Conservation (phyloP, 2,888 invertebrate species). For the Amorpha juglandis region DNA sequence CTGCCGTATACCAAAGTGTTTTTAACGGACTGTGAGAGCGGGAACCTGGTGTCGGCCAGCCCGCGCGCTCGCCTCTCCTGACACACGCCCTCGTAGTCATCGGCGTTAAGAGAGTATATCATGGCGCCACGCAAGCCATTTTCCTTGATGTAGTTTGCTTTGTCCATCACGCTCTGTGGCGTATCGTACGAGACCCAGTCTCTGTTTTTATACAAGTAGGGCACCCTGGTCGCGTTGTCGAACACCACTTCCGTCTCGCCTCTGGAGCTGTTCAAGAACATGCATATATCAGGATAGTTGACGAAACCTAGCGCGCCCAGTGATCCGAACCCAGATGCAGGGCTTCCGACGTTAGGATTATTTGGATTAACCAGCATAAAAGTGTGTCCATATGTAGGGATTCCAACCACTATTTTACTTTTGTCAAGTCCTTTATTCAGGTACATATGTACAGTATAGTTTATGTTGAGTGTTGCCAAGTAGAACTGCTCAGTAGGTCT, state of each 20-base stretch:
- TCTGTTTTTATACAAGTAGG: slow-evolving; percentile 87
- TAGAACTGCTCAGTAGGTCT: slow-evolving; percentile 85
- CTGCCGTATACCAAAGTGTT: slow-evolving; percentile 26
- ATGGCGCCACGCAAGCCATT: slow-evolving; percentile 90
- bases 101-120: slow-evolving; percentile 92
- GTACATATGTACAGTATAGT: slow-evolving; percentile 93
- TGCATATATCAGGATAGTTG: slow-evolving; percentile 88
- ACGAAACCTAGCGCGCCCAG: slow-evolving; percentile 89
- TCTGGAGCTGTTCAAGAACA: slow-evolving; percentile 82
- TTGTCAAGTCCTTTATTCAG: slow-evolving; percentile 88
- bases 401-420: slow-evolving; percentile 91
- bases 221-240: slow-evolving; percentile 89
- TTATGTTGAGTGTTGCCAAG: slow-evolving; percentile 90
- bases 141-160: slow-evolving; percentile 87
- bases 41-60: slow-evolving; percentile 42
- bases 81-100: slow-evolving; percentile 88
- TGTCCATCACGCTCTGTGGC: slow-evolving; percentile 87
- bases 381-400: slow-evolving; percentile 94
- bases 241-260: slow-evolving; percentile 79
- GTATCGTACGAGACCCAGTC: slow-evolving; percentile 95
- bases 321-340: slow-evolving; percentile 87
- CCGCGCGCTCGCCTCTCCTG: slow-evolving; percentile 33
- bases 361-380: slow-evolving; percentile 87
- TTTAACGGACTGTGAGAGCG: slow-evolving; percentile 53
- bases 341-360: slow-evolving; percentile 88